Percentiles rank a stretch among this genome's conserved stretches.
phyloP scores from a whole-genome alignment of 2,113 vertebrate genomes.

The Monopterus albus region DNA sequence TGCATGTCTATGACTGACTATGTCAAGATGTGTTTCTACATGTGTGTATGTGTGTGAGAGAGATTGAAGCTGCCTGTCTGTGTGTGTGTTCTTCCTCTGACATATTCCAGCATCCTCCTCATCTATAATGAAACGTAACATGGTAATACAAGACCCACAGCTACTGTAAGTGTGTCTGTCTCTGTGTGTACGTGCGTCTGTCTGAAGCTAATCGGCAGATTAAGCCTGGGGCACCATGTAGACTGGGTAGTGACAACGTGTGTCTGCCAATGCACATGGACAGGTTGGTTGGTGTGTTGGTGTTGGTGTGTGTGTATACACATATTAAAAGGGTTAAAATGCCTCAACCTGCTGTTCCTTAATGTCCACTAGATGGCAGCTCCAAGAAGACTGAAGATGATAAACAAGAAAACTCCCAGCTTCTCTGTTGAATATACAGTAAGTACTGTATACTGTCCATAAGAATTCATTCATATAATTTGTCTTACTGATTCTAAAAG shows the following conservation, averaged over 20 bases:
- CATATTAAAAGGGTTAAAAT: neutral
- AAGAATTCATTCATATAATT: neutral
- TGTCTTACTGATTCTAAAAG: too few species aligned
- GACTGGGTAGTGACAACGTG: conserved; percentile 15
- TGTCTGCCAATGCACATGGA: conserved; percentile 32
- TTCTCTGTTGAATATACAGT: neutral
- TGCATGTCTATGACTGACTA: conserved; percentile 23
- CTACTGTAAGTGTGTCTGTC: conserved; percentile 23
- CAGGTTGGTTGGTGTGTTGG: conserved; percentile 1
- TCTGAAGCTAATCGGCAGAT: conserved; percentile 60
- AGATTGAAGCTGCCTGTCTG: conserved; percentile 6
- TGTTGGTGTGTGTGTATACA: neutral
- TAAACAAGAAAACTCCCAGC: neutral
- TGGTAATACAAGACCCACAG: conserved; percentile 48
- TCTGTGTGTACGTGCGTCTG: conserved; percentile 7
- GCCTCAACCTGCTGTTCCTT: conserved; percentile 18
- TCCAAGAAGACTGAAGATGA: neutral
- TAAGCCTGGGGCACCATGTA: conserved; percentile 55
- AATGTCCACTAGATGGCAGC: conserved; percentile 44
- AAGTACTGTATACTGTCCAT: neutral
- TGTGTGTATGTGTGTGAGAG: conserved; percentile 2
- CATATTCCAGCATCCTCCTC: conserved; percentile 61
- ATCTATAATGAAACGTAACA: conserved; percentile 74
- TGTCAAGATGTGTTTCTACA: conserved; percentile 36
- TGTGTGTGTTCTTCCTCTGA: conserved; percentile 44